These are phyloP conservation scores for Herpetotheres cachinnans DNA, from an alignment of 2,113 vertebrate species.

Conservation along the genomic window DNA sequence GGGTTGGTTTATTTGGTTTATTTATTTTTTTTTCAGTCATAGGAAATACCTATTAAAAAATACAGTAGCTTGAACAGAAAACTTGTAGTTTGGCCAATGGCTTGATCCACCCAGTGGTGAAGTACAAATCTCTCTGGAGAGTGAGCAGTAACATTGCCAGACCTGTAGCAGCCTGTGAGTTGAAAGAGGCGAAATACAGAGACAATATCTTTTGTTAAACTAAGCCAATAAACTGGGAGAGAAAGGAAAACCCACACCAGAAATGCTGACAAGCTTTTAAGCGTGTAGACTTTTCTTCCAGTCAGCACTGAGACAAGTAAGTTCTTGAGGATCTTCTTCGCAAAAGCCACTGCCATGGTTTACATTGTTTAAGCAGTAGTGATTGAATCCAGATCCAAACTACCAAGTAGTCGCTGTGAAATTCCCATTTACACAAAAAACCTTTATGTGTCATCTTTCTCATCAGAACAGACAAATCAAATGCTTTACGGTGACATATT, in stretches of 20 bases:
- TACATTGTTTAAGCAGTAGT: background rate
- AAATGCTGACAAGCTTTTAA: background rate
- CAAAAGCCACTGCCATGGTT: background rate
- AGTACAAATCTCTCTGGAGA: background rate
- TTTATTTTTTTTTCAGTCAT: background rate
- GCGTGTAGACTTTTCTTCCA: background rate
- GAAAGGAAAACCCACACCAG: background rate
- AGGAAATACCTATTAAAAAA: background rate
- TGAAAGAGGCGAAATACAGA: background rate
- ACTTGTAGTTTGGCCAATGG: background rate
- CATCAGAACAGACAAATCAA: background rate
- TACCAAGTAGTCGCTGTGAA: background rate
- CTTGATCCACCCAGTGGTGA: background rate
- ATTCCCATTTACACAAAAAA: background rate
- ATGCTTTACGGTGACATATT: background rate
- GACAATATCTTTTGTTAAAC: background rate
- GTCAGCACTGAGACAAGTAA: background rate
- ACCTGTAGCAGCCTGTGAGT: background rate
- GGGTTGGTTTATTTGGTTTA: no score
- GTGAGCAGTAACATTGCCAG: background rate
- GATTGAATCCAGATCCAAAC: background rate
- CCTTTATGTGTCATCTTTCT: background rate
- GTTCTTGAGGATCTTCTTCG: background rate
- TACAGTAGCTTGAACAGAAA: background rate
- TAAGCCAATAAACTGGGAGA: background rate